Evolutionary conservation across 1,140 invertebrate species (phyloP), one percentile per base, ranked within the genome.

Genomic region (Schlechtendalia chinensis): DNA sequence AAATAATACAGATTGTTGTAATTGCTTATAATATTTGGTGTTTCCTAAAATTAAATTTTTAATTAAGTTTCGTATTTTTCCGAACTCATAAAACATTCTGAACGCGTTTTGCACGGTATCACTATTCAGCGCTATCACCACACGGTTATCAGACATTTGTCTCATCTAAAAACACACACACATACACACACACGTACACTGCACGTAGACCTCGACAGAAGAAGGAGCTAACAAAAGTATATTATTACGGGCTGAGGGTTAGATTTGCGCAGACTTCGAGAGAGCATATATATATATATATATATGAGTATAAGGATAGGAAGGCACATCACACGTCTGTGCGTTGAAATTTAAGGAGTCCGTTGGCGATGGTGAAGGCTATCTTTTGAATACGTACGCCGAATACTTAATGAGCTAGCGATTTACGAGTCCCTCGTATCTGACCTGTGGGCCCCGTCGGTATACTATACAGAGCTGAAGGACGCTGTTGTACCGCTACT

Each of bases 301-400:
- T 27, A 16, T 17, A 11, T n/a, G 29, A 1, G 29, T 19, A 16
- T 5, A 14, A n/a, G 29, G 29, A 5, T 24, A n/a, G n/a, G 22
- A 16, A 19, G n/a, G 39, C 22, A 32, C 67, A 77, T 59, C 74
- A 77, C 74, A 77, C 74, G 74, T 59, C 39, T 77, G 56, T 77
- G 74, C 53, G 74, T 77, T 77, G 74, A 77, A 77, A 77, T 77
- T 77, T 77, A 77, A 77, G 56, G 54, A 77, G 54, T 59, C 27
- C 69, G 27, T 8, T 24, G 50, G 69, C 69, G 69, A 72, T 27
- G 50, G 69, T 39, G 69, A 6, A 27, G 56, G 74, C 45, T 77
- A 77, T 77, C 74, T 77, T 77, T 77, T 59, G 74, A 58, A 77
- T 58, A 59, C 74, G 74, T 59, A 45, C 32, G 54, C 54, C 53